phyloP scores from a whole-genome alignment of 2,113 vertebrate genomes.

The Oostethus manadensis region DNA sequence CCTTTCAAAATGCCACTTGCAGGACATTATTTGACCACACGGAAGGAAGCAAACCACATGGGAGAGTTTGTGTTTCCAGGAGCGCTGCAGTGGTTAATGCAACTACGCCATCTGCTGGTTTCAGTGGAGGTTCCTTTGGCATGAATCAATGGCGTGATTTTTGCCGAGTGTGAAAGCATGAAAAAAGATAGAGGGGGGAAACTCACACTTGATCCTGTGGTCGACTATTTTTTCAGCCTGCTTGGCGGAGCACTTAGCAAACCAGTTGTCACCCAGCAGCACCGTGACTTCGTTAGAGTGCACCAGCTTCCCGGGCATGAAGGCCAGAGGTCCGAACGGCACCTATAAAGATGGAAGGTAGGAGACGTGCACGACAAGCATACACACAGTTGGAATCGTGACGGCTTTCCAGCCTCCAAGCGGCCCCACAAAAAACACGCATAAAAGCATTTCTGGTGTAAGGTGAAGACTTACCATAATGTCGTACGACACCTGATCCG shows the following conservation, averaged over 20 bases:
- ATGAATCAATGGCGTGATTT: too few species aligned
- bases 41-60: not conserved
- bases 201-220: constrained; percentile 89
- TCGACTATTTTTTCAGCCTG: constrained; percentile 85
- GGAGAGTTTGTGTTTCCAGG: not conserved
- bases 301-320: constrained; percentile 94
- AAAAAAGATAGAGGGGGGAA: not conserved
- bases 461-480: constrained; percentile 81
- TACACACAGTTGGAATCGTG: not conserved
- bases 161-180: not conserved
- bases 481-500: constrained; percentile 88
- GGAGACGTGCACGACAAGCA: not conserved
- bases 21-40: too few species aligned
- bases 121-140: rapidly evolving
- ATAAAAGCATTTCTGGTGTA: too few species aligned
- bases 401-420: too few species aligned
- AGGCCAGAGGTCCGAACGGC: constrained; percentile 92
- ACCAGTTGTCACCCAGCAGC: constrained; percentile 97
- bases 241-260: constrained; percentile 91
- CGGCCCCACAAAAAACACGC: not conserved
- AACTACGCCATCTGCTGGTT: constrained; percentile 54
- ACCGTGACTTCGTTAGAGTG: constrained; percentile 93
- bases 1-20: too few species aligned
- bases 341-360: constrained; percentile 70
- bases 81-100: not conserved